Conservation (phyloP, 2,888 invertebrate genomes). For the Leptopilina syphax region DNA sequence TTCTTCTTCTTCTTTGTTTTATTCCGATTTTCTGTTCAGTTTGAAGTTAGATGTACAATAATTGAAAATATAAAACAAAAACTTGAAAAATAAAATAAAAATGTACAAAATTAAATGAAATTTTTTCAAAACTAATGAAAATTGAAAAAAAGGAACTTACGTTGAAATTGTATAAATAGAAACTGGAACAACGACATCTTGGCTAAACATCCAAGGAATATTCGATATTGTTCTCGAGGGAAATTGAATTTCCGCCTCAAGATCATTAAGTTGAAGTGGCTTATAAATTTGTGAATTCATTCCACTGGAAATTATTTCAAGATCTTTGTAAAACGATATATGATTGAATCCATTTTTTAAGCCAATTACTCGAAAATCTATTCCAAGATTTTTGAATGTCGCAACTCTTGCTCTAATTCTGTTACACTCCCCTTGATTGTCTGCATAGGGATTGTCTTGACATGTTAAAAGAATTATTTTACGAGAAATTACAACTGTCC, state of each 20-base stretch:
- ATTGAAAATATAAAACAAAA: not conserved
- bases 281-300: slow-evolving; percentile 42
- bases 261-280: slow-evolving; percentile 47
- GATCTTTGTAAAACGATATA: slow-evolving; percentile 55
- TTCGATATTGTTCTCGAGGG: slow-evolving; percentile 51
- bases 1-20: too few relatives aligned
- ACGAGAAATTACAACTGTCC: slow-evolving; percentile 47
- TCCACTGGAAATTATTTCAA: slow-evolving; percentile 52
- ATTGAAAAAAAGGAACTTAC: slow-evolving; percentile 39
- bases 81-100: not conserved
- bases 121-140: not conserved
- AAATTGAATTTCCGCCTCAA: slow-evolving; percentile 50
- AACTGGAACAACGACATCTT: slow-evolving; percentile 43
- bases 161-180: slow-evolving; percentile 45
- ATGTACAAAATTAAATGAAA: too few relatives aligned
- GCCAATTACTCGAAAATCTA: slow-evolving; percentile 54
- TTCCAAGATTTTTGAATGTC: slow-evolving; percentile 51
- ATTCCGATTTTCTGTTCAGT: too few relatives aligned
- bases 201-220: slow-evolving; percentile 49
- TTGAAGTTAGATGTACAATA: too few relatives aligned
- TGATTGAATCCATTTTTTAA: slow-evolving; percentile 52
- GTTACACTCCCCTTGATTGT: slow-evolving; percentile 40
- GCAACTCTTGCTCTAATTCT: slow-evolving; percentile 51
- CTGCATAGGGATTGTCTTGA: slow-evolving; percentile 54
- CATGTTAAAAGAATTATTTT: slow-evolving; percentile 55